These are phyloP conservation scores for Pantala flavescens DNA, from an alignment of 1,140 invertebrate genomes.

Conservation along the genomic window DNA sequence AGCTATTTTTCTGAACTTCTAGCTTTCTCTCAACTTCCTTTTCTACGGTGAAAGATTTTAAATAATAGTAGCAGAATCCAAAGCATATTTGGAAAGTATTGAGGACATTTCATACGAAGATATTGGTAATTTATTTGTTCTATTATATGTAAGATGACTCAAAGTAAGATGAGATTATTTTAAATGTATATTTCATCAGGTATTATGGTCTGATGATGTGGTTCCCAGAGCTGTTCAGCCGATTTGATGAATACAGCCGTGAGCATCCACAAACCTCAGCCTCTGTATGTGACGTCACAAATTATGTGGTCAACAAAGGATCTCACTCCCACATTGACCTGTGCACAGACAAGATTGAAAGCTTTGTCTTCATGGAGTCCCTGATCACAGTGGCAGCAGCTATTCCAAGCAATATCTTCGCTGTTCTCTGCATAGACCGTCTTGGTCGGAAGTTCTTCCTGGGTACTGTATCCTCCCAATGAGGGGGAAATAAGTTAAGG, in stretches of 20 bases:
- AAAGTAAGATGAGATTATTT: no score
- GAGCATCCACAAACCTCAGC: slow-evolving; percentile 43
- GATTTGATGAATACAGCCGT: slow-evolving; percentile 65
- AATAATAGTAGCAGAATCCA: no score
- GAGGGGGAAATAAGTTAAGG: slow-evolving; percentile 1
- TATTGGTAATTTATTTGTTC: no score
- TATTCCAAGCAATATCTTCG: slow-evolving; percentile 71
- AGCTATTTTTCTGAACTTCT: no score
- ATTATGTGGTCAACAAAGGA: slow-evolving; percentile 55
- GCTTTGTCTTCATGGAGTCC: slow-evolving; percentile 71
- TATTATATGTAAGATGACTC: no score
- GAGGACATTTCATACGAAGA: no score
- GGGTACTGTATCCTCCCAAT: slow-evolving; percentile 36
- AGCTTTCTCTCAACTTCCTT: no score
- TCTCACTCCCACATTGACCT: slow-evolving; percentile 42
- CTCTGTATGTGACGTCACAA: slow-evolving; percentile 63
- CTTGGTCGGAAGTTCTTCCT: slow-evolving; percentile 82
- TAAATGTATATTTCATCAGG: slow-evolving; percentile 31
- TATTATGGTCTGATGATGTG: slow-evolving; percentile 87
- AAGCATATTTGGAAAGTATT: no score
- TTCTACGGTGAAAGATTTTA: no score
- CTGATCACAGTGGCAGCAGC: slow-evolving; percentile 75
- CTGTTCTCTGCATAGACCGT: slow-evolving; percentile 62
- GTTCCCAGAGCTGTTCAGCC: slow-evolving; percentile 81
- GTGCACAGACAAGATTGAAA: slow-evolving; percentile 59